These are phyloP conservation scores for Nasonovia ribisnigri DNA, from an alignment of 2,888 invertebrate genomes.

Conservation along the genomic window DNA sequence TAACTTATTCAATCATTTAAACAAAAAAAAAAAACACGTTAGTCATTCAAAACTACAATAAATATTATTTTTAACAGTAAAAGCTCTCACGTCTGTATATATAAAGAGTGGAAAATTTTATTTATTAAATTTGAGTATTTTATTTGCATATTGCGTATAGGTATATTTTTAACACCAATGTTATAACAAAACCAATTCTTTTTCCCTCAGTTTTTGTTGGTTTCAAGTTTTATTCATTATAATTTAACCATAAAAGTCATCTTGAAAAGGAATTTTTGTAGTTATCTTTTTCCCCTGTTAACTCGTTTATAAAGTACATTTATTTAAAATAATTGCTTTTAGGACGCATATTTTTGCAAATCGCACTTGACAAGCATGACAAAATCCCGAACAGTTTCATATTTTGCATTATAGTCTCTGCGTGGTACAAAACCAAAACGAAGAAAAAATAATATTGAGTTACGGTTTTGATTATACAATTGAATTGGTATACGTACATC, in stretches of 20 bases:
- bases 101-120: not conserved
- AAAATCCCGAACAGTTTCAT: not conserved
- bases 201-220: not conserved
- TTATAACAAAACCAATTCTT: not conserved
- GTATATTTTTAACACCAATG: not conserved
- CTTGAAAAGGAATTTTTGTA: not conserved
- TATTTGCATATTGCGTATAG: not conserved
- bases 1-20: not conserved
- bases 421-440: no score
- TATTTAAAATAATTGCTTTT: conserved; percentile 43
- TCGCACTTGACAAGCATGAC: not conserved
- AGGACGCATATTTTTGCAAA: not conserved
- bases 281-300: not conserved
- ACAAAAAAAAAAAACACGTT: not conserved
- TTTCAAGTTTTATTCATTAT: not conserved
- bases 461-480: no score
- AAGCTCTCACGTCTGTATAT: not conserved
- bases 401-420: no score
- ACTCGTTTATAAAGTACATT: not conserved
- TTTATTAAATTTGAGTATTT: conserved; percentile 3
- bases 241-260: not conserved
- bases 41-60: not conserved
- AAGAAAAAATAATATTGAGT: no score
- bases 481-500: no score
- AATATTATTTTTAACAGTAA: not conserved